These are phyloP conservation scores for Sthenelais limicola DNA, from an alignment of 2,888 invertebrate species.

Conservation along the genomic window DNA sequence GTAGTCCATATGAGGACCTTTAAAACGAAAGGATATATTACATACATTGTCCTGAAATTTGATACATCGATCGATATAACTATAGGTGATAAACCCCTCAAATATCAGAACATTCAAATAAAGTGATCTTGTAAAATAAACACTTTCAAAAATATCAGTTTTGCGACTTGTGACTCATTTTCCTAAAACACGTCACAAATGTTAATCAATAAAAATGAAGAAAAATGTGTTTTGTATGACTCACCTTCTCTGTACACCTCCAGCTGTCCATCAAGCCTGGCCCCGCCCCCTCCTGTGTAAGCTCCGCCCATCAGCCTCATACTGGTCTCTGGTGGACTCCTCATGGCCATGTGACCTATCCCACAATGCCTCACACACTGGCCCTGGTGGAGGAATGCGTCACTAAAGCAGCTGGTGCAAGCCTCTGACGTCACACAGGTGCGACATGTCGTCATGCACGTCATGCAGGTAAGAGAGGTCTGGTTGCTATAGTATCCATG, in stretches of 20 bases:
- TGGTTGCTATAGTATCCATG: conserved; percentile 42
- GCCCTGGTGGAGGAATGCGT: conserved; percentile 26
- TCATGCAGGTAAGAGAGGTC: conserved; percentile 4
- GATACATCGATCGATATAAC: too few species aligned
- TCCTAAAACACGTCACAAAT: background rate
- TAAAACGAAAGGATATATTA: too few species aligned
- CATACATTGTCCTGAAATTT: too few species aligned
- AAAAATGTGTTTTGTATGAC: background rate
- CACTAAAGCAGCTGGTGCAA: conserved; percentile 37
- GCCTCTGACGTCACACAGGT: conserved; percentile 17
- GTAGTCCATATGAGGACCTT: too few species aligned
- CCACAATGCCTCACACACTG: conserved; percentile 44
- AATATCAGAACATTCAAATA: too few species aligned
- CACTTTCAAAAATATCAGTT: too few species aligned
- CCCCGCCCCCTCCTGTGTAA: too few species aligned
- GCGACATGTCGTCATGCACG: conserved; percentile 38
- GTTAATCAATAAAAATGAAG: background rate
- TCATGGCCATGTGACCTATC: conserved; percentile 23
- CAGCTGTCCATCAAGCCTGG: conserved; percentile 36
- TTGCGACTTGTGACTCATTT: too few species aligned
- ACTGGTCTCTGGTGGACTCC: background rate
- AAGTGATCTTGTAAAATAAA: too few species aligned
- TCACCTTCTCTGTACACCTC: conserved; percentile 41
- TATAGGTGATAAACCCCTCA: too few species aligned
- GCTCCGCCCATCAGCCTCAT: conserved; percentile 39